phyloP scores from a whole-genome alignment of 2,797 vertebrate species.

The Brachyalestes nurse region DNA sequence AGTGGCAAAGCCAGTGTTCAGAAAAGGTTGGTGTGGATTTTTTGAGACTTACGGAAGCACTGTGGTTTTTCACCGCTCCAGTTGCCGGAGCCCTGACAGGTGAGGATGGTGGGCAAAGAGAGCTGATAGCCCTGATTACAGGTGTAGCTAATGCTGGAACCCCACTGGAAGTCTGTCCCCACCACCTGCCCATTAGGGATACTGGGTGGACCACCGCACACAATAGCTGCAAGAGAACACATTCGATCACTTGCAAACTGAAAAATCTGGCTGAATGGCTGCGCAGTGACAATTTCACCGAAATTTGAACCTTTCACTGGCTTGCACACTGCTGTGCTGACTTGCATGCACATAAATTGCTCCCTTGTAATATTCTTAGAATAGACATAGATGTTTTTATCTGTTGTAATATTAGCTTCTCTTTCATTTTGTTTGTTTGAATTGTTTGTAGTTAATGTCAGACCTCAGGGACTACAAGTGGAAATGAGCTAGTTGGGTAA shows the following conservation, averaged over 20 bases:
- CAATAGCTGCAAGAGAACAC: conserved; percentile 79
- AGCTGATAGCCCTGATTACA: conserved; percentile 98
- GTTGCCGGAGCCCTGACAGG: conserved; percentile 93
- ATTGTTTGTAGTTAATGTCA: not conserved
- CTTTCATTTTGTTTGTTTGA: not conserved
- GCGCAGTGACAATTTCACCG: not conserved
- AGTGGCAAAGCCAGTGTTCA: not conserved
- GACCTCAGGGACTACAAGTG: not conserved
- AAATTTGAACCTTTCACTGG: not conserved
- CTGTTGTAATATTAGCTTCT: not conserved
- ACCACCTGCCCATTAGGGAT: conserved; percentile 93
- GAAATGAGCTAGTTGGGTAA: not conserved
- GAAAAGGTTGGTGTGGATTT: not conserved
- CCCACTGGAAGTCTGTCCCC: conserved; percentile 93
- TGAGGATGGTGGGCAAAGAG: conserved; percentile 92
- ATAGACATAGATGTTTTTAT: not conserved
- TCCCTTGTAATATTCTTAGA: not conserved
- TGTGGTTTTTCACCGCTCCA: conserved; percentile 96
- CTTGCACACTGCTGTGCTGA: not conserved
- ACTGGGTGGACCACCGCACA: conserved; percentile 84
- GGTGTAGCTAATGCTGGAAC: conserved; percentile 90
- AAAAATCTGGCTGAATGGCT: not conserved
- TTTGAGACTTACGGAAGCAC: conserved; percentile 91
- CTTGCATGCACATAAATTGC: not conserved
- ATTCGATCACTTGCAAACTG: not conserved